Base-by-base conservation (phyloP, 2,113 vertebrate species). In the Clarias batrachus region DNA sequence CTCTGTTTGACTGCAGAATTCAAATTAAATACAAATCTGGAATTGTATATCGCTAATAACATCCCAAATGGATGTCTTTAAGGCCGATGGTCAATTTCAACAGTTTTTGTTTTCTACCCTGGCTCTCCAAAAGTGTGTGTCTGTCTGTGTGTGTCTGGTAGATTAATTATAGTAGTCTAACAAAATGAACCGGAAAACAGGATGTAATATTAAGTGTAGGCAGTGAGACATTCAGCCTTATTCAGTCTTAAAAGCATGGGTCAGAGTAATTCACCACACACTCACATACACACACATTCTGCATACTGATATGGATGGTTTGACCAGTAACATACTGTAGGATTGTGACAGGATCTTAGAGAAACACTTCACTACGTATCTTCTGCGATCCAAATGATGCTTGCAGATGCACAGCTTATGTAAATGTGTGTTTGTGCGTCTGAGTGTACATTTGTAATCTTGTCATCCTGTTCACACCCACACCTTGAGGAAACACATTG, bases 71-170 rank as follows among this genome's bases (percentile, higher is more conserved):
- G 11, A 74, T 48, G 19, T 23, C 21, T 23, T 74, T 13, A 23
- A 21, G 21, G 68, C 17, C 1, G 68, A 21, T 3, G 12, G 17
- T 6, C 14, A 74, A 12, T 83, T n/a, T 87, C 87, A 87, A 62
- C 74, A 71, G 82, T 21, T 91, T 85, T 82, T 90, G 85, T 85
- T 89, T 83, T 87, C 91, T 57, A 30, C 21, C 48, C 17, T 66
- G 62, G 48, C 17, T 82, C 84, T 65, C 71, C 60, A 62, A 65
- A 85, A 91, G 27, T 27, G 65, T 66, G 25, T 65, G 66, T 68
- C 2, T 68, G 66, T 11, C 33, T 73, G 33, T 73, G 33, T 73
- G 33, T 76, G 73, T 19, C n/a, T 66, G 27, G 73, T 33, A 70
- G 37, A 74, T 86, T 78, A 77, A 65, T 82, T 65, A 84, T 52